These are phyloP conservation scores for Achroia grisella DNA, from an alignment of 1,140 invertebrate species.

Conservation along the genomic window DNA sequence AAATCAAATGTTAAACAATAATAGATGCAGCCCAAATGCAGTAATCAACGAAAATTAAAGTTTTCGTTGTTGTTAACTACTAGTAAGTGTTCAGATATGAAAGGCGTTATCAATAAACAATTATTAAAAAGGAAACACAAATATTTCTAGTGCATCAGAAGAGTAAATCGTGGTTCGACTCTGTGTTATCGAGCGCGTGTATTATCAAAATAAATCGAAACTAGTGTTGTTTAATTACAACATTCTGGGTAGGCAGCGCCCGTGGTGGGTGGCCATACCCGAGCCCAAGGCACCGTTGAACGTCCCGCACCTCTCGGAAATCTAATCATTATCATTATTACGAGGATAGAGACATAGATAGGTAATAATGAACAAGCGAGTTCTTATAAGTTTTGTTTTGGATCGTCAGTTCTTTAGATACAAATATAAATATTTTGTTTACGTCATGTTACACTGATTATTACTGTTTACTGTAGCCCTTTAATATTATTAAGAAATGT, in stretches of 20 bases:
- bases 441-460: too few species aligned
- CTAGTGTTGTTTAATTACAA: slow-evolving; percentile 35
- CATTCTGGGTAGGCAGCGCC: slow-evolving; percentile 17
- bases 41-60: too few species aligned
- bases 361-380: slow-evolving; percentile 21
- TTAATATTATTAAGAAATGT: too few species aligned
- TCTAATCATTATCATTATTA: slow-evolving; percentile 32
- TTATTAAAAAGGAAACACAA: slow-evolving; percentile 8
- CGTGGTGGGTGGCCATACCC: slow-evolving; percentile 27
- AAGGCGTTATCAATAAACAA: too few species aligned
- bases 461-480: too few species aligned
- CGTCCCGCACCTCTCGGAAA: slow-evolving; percentile 15
- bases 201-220: slow-evolving; percentile 31
- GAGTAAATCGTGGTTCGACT: slow-evolving; percentile 15
- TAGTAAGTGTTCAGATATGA: too few species aligned
- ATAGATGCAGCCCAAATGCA: too few species aligned
- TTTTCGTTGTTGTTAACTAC: too few species aligned
- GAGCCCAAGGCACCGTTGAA: slow-evolving; percentile 13
- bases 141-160: slow-evolving; percentile 17
- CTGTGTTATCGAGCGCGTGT: slow-evolving; percentile 14
- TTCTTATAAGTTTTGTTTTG: slow-evolving; percentile 1
- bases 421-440: neutral
- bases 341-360: slow-evolving; percentile 14
- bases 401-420: neutral
- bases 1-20: too few species aligned